These are phyloP conservation scores for Drosophila stalkeri DNA, from an alignment of 2,888 invertebrate genomes.

Conservation along the genomic window DNA sequence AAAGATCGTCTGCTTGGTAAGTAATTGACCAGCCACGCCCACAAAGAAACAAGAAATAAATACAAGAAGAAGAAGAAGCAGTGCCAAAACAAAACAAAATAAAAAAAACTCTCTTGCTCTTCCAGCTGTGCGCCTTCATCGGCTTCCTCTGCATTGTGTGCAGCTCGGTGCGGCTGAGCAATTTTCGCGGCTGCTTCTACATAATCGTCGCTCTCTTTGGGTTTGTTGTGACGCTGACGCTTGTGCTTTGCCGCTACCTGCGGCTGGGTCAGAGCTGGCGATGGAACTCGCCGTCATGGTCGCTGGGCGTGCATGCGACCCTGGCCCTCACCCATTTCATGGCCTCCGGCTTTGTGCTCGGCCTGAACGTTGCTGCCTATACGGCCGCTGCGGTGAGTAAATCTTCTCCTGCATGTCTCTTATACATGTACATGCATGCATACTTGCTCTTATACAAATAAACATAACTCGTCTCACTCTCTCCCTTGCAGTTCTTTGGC, in stretches of 20 bases:
- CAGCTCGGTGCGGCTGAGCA: slow-evolving; percentile 73
- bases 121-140: slow-evolving; percentile 61
- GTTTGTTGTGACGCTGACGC: slow-evolving; percentile 46
- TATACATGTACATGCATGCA: background rate
- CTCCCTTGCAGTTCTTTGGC: slow-evolving; percentile 57
- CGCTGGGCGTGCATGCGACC: slow-evolving; percentile 51
- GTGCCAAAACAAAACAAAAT: too few species aligned
- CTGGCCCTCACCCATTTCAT: slow-evolving; percentile 61
- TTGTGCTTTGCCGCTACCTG: slow-evolving; percentile 65
- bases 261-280: slow-evolving; percentile 66
- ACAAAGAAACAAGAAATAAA: background rate
- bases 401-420: background rate
- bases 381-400: slow-evolving; percentile 69
- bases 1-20: slow-evolving; percentile 69
- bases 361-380: slow-evolving; percentile 55
- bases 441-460: background rate
- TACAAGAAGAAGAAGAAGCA: background rate
- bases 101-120: too few species aligned
- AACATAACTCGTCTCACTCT: background rate
- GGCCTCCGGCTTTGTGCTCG: slow-evolving; percentile 66
- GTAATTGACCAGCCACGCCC: slow-evolving; percentile 27
- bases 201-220: slow-evolving; percentile 59
- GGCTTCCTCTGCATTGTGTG: slow-evolving; percentile 77
- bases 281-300: slow-evolving; percentile 60
- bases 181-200: slow-evolving; percentile 77